A percentile compares a stretch with the other conserved stretches of the same genome.
Conservation (phyloP, 2,797 vertebrate genomes). For the Hoplostethus mediterraneus region DNA sequence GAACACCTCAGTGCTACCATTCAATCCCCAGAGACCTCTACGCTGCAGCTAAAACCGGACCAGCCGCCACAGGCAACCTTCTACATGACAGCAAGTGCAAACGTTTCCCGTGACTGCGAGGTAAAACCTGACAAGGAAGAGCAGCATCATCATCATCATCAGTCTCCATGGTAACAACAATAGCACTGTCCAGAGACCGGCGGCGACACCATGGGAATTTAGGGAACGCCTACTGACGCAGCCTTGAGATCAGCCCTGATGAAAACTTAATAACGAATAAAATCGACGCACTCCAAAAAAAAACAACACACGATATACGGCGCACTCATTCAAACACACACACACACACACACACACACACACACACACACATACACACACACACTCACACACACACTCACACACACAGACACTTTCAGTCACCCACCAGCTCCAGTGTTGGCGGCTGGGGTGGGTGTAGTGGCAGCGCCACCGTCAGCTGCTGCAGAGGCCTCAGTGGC, state of each 20-base stretch:
- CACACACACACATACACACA: slow-evolving; percentile 10
- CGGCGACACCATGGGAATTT: slow-evolving; percentile 16
- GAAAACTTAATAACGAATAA: background rate
- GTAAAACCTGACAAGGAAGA: slow-evolving; percentile 24
- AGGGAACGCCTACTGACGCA: slow-evolving; percentile 18
- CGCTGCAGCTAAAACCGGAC: slow-evolving; percentile 4
- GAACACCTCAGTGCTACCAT: slow-evolving; percentile 1
- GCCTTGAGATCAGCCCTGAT: slow-evolving; percentile 10
- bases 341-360: slow-evolving; percentile 13
- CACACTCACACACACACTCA: slow-evolving; percentile 20
- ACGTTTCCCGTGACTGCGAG: background rate
- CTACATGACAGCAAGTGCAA: slow-evolving; percentile 1
- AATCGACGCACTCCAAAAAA: background rate
- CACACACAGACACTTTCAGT: slow-evolving; percentile 37
- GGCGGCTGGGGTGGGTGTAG: slow-evolving; percentile 81
- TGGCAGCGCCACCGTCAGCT: slow-evolving; percentile 88
- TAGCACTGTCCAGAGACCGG: slow-evolving; percentile 27
- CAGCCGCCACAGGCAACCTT: background rate
- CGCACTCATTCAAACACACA: too few relatives aligned
- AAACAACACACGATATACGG: too few relatives aligned
- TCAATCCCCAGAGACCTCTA: background rate
- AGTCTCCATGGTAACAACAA: slow-evolving; percentile 63
- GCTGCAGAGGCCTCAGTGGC: slow-evolving; percentile 90
- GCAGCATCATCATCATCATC: slow-evolving; percentile 21
- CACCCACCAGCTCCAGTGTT: slow-evolving; percentile 96